These are phyloP conservation scores for Rhinella marina DNA, from an alignment of 2,797 vertebrate species.

Conservation along the genomic window DNA sequence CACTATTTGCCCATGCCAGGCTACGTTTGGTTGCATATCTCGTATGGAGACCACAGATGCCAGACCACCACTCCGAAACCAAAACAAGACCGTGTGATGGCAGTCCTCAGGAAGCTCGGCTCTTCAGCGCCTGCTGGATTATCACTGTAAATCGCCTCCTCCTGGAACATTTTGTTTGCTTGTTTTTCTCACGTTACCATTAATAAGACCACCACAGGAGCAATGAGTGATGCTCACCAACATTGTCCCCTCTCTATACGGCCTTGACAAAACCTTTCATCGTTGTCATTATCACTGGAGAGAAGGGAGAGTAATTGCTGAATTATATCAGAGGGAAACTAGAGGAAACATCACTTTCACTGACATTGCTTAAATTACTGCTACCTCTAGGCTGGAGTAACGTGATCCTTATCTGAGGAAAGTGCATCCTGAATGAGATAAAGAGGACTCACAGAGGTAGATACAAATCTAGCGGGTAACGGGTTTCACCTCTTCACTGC, in stretches of 20 bases:
- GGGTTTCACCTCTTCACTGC: constrained; percentile 50
- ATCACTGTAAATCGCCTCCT: constrained; percentile 39
- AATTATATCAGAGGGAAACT: constrained; percentile 58
- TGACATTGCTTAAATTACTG: constrained; percentile 61
- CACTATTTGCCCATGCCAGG: neutral
- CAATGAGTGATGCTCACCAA: constrained; percentile 59
- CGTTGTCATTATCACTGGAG: constrained; percentile 55
- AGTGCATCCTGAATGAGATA: constrained; percentile 46
- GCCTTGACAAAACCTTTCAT: constrained; percentile 62
- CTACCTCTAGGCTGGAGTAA: constrained; percentile 57
- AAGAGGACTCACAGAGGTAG: constrained; percentile 39
- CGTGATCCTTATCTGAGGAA: constrained; percentile 53
- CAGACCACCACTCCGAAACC: constrained; percentile 15
- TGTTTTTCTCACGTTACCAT: constrained; percentile 61
- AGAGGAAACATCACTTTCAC: constrained; percentile 60
- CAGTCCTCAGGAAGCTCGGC: constrained; percentile 23
- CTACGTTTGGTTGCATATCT: neutral
- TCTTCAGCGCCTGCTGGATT: constrained; percentile 38
- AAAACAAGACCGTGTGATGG: constrained; percentile 17
- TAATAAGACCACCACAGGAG: constrained; percentile 61
- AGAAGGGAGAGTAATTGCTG: constrained; percentile 58
- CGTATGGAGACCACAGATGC: neutral
- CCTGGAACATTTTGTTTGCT: constrained; percentile 60
- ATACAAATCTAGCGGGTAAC: constrained; percentile 45
- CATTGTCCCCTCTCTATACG: constrained; percentile 55